A percentile compares a stretch with the other conserved stretches of the same genome.
Conservation (phyloP, 2,113 vertebrate species). For the Centrocercus urophasianus region DNA sequence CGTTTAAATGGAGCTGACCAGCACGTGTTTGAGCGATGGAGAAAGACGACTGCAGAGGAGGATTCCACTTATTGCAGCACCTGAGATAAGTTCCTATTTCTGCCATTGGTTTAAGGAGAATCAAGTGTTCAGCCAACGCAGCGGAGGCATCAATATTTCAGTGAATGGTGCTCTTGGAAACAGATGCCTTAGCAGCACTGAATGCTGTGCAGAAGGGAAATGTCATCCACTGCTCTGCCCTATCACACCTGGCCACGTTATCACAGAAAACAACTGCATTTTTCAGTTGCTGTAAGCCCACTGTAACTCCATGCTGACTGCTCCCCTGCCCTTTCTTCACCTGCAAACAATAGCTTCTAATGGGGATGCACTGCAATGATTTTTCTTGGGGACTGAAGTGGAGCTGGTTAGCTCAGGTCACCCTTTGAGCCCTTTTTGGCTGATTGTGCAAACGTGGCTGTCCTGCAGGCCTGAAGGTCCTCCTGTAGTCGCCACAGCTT, state of each 20-base stretch:
- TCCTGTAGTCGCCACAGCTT: background rate
- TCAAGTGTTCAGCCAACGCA: rapidly evolving
- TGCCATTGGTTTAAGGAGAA: background rate
- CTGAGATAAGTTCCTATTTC: background rate
- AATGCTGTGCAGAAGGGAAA: background rate
- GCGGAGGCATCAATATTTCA: background rate
- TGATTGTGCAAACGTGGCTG: background rate
- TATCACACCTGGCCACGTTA: background rate
- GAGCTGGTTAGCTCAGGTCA: background rate
- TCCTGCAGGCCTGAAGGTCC: background rate
- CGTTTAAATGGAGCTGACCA: background rate
- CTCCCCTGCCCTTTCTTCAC: background rate
- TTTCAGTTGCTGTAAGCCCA: background rate
- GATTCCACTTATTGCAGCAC: background rate
- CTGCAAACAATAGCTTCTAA: background rate
- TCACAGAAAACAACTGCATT: background rate
- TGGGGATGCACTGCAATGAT: background rate
- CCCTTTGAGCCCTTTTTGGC: background rate
- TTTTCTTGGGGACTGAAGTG: background rate
- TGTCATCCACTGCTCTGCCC: background rate
- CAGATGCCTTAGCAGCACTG: background rate
- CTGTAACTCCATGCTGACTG: background rate
- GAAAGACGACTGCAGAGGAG: background rate
- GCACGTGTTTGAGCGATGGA: background rate
- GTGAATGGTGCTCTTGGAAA: background rate